Evolutionary conservation across 2,113 vertebrate genomes (phyloP).

Genomic region (Macroglossus sobrinus): DNA sequence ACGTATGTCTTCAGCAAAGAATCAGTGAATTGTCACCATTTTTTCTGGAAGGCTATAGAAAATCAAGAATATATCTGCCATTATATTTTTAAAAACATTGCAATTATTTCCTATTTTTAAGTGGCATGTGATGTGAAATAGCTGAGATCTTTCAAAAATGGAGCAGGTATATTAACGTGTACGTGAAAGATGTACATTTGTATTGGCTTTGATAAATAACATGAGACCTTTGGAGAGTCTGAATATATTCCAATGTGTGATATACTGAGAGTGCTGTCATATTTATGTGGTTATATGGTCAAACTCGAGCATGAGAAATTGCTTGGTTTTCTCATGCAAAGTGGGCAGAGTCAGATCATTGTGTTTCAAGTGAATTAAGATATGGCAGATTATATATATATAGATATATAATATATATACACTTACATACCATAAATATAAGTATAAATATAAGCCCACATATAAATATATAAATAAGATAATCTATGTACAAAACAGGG

Average conservation of each 20-base stretch:
- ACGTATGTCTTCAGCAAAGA: background rate
- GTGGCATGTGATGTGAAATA: conserved; percentile 26
- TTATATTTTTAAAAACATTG: background rate
- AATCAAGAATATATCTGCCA: background rate
- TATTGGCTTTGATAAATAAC: background rate
- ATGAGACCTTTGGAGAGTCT: background rate
- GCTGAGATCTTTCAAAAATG: conserved; percentile 31
- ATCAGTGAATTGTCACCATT: background rate
- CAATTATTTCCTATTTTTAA: conserved; percentile 37
- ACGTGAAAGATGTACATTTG: background rate
- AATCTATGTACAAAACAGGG: background rate
- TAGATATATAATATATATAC: background rate
- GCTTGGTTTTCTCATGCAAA: conserved; percentile 23
- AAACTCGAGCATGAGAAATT: background rate
- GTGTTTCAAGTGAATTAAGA: background rate
- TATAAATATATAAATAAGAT: background rate
- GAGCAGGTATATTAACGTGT: background rate
- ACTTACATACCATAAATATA: background rate
- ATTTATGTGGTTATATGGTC: background rate
- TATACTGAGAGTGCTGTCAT: conserved; percentile 1
- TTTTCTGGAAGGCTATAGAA: background rate
- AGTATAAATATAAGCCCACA: background rate
- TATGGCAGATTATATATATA: background rate
- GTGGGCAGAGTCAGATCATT: background rate
- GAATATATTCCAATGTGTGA: background rate